Percentiles rank a stretch among this genome's conserved stretches.
phyloP scores from a whole-genome alignment of 2,888 invertebrate species.

The Nephrotoma guestfalica region DNA sequence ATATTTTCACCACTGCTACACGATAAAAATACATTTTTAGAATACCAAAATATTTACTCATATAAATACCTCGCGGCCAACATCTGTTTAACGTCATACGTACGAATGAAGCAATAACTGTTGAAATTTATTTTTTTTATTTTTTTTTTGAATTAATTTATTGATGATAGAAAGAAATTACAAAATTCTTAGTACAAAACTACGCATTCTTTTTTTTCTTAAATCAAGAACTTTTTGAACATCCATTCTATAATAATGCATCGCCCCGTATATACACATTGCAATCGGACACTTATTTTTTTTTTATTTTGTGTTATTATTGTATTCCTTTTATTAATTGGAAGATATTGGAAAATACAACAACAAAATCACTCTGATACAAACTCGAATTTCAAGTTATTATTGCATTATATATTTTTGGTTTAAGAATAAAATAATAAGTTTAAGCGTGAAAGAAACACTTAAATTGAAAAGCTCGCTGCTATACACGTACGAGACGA shows the following conservation, averaged over 20 bases:
- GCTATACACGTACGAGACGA: not conserved
- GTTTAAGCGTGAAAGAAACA: not conserved
- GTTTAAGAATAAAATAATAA: not conserved
- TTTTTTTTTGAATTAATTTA: not conserved
- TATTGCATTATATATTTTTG: not conserved
- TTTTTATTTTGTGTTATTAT: not conserved
- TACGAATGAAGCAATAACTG: not conserved
- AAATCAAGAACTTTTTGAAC: not conserved
- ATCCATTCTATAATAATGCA: not conserved
- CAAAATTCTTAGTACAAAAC: not conserved
- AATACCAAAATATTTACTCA: not conserved
- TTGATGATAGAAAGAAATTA: not conserved
- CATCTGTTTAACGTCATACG: not conserved
- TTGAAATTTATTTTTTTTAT: not conserved
- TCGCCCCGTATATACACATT: not conserved
- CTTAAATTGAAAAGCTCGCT: not conserved
- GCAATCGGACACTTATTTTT: not conserved
- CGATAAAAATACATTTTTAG: not conserved
- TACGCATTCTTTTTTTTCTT: not conserved
- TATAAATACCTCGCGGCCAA: not conserved
- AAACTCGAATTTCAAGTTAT: not conserved
- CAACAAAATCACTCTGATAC: not conserved
- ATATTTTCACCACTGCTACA: not conserved
- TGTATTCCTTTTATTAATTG: not conserved
- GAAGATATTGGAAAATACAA: not conserved